Conservation (phyloP, 2,797 vertebrate genomes). For the Scleropages formosus region DNA sequence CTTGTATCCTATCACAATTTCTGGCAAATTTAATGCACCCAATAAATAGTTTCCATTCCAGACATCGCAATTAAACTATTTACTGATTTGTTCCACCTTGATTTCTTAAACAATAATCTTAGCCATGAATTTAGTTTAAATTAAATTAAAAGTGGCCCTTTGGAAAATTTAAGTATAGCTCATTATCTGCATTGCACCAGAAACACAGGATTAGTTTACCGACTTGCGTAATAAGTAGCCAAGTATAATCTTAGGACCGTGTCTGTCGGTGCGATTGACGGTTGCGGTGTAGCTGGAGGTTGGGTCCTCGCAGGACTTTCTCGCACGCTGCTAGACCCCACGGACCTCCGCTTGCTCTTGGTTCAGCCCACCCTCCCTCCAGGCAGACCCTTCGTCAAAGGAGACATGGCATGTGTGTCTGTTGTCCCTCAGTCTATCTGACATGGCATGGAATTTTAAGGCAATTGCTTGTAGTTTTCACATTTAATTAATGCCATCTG, state of each 20-base stretch:
- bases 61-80: background rate
- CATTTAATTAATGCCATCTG: background rate
- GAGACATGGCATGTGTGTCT: too few relatives aligned
- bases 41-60: slow-evolving; percentile 8
- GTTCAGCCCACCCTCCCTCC: too few relatives aligned
- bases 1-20: too few relatives aligned
- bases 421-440: background rate
- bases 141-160: background rate
- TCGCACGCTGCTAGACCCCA: too few relatives aligned
- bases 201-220: background rate
- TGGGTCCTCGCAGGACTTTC: too few relatives aligned
- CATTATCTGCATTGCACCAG: background rate
- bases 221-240: background rate
- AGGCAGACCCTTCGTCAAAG: too few relatives aligned
- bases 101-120: background rate
- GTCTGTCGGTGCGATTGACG: background rate
- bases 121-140: background rate
- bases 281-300: too few relatives aligned
- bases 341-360: too few relatives aligned
- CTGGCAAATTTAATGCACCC: background rate
- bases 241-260: background rate
- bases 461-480: background rate
- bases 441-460: background rate
- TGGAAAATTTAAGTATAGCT: background rate
- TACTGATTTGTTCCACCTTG: background rate